phyloP scores from a whole-genome alignment of 2,888 invertebrate species.

The Hyposoter dolosus region DNA sequence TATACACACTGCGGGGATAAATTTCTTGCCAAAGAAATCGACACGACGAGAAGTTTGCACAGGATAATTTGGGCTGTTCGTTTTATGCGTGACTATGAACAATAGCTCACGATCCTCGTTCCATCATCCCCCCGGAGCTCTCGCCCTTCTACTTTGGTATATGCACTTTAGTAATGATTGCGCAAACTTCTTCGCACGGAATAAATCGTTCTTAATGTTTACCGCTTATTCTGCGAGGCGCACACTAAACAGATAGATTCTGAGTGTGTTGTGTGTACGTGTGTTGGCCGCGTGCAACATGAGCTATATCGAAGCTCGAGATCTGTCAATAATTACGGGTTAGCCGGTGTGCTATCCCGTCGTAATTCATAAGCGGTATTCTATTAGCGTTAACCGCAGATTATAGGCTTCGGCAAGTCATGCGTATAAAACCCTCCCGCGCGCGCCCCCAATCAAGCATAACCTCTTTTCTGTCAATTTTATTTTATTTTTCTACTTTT shows the following conservation, averaged over 20 bases:
- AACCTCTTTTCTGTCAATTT: slow-evolving; percentile 52
- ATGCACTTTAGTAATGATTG: slow-evolving; percentile 58
- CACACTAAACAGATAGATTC: slow-evolving; percentile 17
- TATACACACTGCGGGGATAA: not conserved
- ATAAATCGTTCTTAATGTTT: slow-evolving; percentile 64
- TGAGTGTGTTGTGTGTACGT: slow-evolving; percentile 4
- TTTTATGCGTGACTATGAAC: slow-evolving; percentile 49
- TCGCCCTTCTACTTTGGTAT: slow-evolving; percentile 46
- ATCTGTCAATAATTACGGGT: slow-evolving; percentile 79
- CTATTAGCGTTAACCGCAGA: slow-evolving; percentile 78
- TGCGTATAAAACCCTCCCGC: slow-evolving; percentile 68
- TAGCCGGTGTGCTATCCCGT: slow-evolving; percentile 70
- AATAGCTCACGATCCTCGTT: slow-evolving; percentile 43
- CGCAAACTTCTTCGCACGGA: slow-evolving; percentile 62
- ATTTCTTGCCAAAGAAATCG: not conserved
- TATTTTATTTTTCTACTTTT: not conserved
- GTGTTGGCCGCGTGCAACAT: slow-evolving; percentile 52
- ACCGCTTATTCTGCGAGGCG: slow-evolving; percentile 14
- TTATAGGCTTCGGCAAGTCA: slow-evolving; percentile 73
- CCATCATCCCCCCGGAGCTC: slow-evolving; percentile 32
- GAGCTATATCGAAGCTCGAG: slow-evolving; percentile 71
- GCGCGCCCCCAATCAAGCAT: slow-evolving; percentile 56
- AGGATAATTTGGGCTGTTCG: slow-evolving; percentile 29
- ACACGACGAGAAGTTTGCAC: not conserved
- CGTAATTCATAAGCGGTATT: slow-evolving; percentile 80